Evolutionary conservation across 2,797 vertebrate species (phyloP), one percentile per base, ranked within the genome.

Genomic region (Malurus splendens): DNA sequence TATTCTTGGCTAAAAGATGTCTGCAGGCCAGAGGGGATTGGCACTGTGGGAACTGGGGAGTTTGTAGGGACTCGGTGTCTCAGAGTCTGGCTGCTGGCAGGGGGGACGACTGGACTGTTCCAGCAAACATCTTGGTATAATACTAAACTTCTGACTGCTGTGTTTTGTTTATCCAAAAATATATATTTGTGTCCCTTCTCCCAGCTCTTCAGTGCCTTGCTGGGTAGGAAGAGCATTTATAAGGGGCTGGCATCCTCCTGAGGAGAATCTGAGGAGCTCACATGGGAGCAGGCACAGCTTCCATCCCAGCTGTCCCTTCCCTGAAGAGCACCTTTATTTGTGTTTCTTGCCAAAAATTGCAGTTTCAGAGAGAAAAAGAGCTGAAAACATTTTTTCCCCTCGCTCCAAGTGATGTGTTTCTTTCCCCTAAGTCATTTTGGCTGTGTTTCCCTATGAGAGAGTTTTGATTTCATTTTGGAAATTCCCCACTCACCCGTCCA

Each of bases 401-500:
- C 2, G 2, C 5, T 9, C 32, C 39, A 48, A 60, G 18, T 27
- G n/a, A 70, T 42, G 64, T 25, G 25, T 91, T 91, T 79, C 45
- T 64, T 90, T 90, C 60, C 55, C 32, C 5, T 22, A 38, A 82
- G 22, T 83, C 10, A 71, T 68, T 90, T 92, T 66, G 16, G 36
- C 51, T 59, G 81, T 86, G 44, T 66, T 94, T 88, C 32, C 38
- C 55, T 1, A 1, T 65, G 36, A 89, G 80, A 38, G 57, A 38
- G 44, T 83, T 93, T 66, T 86, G 66, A 81, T 90, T 90, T 87
- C n/a, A 74, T 90, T 90, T 79, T 89, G 61, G 72, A 89, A 92
- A 65, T 82, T 65, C 36, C 76, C 44, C 30, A 27, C 47, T 84
- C 50, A 64, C 47, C 32, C 1, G 0, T 41, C 24, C 32, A 2